Base-by-base conservation (phyloP, 1,140 invertebrate species). In the Drosophila willistoni region DNA sequence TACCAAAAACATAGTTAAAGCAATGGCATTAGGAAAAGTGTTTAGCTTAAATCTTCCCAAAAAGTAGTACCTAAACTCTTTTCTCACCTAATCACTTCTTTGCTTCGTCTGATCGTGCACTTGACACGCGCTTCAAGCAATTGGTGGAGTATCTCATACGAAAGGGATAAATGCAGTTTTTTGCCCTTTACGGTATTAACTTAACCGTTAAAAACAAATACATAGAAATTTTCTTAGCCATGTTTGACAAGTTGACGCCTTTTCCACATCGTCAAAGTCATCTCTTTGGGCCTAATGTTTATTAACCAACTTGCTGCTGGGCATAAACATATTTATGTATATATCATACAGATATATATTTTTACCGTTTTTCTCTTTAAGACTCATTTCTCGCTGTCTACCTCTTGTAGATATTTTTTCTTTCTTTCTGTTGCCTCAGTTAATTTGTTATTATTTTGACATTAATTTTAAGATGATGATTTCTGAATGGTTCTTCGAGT, bases 391-490 rank as follows among this genome's bases (percentile, higher is more conserved):
- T 84, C 12, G 34, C 34, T 36, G 34, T 36, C 34, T 36, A 10
- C 10, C 56, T 60, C 63, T 57, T 60, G 51, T 36, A 33, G 17
- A 34, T 47, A 3, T 19, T 9, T 7, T 22, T 64, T 29, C 14
- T 60, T 60, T 33, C 42, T 51, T 9, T 44, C 60, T 56, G 56
- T 36, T 56, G 56, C 60, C 42, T 51, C 62, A 66, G 73, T 79
- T 81, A 85, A 85, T 85, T 86, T 85, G 81, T 85, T 85, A 70
- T 77, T 85, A 81, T 81, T 86, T 85, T 71, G 73, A 81, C 73
- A 81, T 85, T 71, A 70, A 81, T 81, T 85, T 78, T 29, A 29
- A 29, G 64, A 70, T 75, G 78, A 81, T 81, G 78, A 85, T 85
- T 81, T 78, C 71, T 42, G 19, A 79, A 81, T 79, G 60, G 47